Evolutionary conservation across 2,888 invertebrate species (phyloP).

Genomic region (Apoda limacodes): DNA sequence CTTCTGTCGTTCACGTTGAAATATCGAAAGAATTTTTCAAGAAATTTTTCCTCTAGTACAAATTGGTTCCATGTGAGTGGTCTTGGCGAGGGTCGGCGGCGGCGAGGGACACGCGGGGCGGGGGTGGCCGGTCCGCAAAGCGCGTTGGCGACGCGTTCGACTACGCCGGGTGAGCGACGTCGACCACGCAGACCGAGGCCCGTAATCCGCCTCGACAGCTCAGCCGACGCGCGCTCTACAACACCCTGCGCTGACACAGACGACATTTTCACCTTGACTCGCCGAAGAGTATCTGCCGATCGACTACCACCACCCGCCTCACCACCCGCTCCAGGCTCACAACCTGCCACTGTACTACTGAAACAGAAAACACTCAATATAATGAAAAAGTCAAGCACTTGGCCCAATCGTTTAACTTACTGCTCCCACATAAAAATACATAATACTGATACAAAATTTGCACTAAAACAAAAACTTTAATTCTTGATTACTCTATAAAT

Average conservation of each 20-base stretch:
- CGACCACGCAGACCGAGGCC: slow-evolving; percentile 80
- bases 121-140: slow-evolving; percentile 78
- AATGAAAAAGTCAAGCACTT: no score
- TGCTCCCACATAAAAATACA: no score
- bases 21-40: slow-evolving; percentile 86
- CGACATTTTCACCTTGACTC: slow-evolving; percentile 75
- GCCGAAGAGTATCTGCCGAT: slow-evolving; percentile 54
- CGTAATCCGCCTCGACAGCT: slow-evolving; percentile 89
- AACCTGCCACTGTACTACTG: slow-evolving; percentile 60
- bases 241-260: slow-evolving; percentile 91
- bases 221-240: slow-evolving; percentile 91
- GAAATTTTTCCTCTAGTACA: slow-evolving; percentile 86
- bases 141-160: slow-evolving; percentile 89
- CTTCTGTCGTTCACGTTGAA: slow-evolving; percentile 84
- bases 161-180: slow-evolving; percentile 74
- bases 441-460: no score
- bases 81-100: slow-evolving; percentile 64
- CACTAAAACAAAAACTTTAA: no score
- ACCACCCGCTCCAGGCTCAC: slow-evolving; percentile 49
- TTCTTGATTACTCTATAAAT: no score
- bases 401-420: no score
- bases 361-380: no score
- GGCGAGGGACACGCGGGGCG: slow-evolving; percentile 44
- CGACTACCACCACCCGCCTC: slow-evolving; percentile 40
- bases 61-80: slow-evolving; percentile 79